Evolutionary conservation across 2,888 invertebrate genomes (phyloP).

Genomic region (Cryptus armator): DNA sequence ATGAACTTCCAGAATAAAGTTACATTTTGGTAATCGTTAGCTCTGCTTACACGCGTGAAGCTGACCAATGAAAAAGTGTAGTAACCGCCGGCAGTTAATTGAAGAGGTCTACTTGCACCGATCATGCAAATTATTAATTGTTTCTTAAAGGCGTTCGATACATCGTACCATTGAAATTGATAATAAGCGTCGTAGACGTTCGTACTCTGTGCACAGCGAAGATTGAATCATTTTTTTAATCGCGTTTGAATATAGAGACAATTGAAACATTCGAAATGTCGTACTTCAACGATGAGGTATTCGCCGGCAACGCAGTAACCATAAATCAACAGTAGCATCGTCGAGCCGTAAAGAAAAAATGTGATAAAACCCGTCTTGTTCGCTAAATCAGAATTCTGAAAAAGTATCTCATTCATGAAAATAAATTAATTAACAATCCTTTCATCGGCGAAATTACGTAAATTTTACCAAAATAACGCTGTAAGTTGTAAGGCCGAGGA

Average conservation of each 20-base stretch:
- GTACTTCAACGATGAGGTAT: conserved; percentile 64
- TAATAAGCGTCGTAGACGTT: conserved; percentile 59
- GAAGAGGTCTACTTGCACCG: conserved; percentile 57
- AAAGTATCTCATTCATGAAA: background rate
- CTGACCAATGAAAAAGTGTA: conserved; percentile 57
- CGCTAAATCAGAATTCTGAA: conserved; percentile 58
- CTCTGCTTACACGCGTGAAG: conserved; percentile 55
- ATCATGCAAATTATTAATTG: conserved; percentile 64
- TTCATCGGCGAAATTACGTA: background rate
- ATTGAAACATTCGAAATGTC: background rate
- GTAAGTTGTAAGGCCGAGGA: conserved; percentile 62
- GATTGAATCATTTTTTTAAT: background rate
- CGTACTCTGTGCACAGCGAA: conserved; percentile 37
- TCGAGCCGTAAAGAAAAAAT: conserved; percentile 53
- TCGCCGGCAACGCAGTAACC: conserved; percentile 67
- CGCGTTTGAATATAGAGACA: background rate
- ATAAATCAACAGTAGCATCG: conserved; percentile 62
- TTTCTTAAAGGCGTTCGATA: conserved; percentile 53
- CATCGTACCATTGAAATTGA: conserved; percentile 57
- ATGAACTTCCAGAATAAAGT: background rate
- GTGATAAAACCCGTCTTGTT: conserved; percentile 55
- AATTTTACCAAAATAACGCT: conserved; percentile 62
- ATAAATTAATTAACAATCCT: conserved; percentile 1
- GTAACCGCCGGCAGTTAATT: conserved; percentile 60
- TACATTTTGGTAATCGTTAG: background rate